These are phyloP conservation scores for Corydoras sp. DNA, from an alignment of 2,113 vertebrate species.

Conservation along the genomic window DNA sequence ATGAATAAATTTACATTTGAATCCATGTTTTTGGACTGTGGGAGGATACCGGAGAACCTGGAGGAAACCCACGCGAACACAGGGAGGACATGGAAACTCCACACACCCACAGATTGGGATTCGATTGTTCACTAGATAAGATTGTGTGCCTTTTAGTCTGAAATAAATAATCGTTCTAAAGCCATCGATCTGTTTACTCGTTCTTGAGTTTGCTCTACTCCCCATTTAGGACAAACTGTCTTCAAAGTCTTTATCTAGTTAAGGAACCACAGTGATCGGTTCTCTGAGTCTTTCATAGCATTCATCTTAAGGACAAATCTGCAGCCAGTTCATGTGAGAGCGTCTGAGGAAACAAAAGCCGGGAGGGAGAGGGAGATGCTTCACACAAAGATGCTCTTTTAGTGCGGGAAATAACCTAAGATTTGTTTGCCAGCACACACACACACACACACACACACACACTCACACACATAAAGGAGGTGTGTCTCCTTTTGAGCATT, in stretches of 20 bases:
- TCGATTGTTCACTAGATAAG: too few relatives aligned
- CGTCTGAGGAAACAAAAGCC: neutral
- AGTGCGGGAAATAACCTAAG: slow-evolving; percentile 16
- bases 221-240: neutral
- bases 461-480: neutral
- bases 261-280: neutral
- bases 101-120: too few relatives aligned
- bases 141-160: too few relatives aligned
- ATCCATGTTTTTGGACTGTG: too few relatives aligned
- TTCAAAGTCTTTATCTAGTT: neutral
- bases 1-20: too few relatives aligned
- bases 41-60: too few relatives aligned
- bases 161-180: neutral
- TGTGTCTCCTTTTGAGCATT: neutral
- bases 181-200: neutral
- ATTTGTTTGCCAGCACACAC: slow-evolving; percentile 1
- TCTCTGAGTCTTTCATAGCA: too few relatives aligned
- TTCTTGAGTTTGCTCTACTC: neutral
- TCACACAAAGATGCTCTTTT: slow-evolving; percentile 22
- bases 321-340: neutral
- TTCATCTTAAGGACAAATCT: neutral
- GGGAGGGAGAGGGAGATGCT: neutral
- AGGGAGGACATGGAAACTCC: too few relatives aligned
- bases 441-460: neutral
- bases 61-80: too few relatives aligned